Conservation (phyloP, 1,140 invertebrate genomes). For the Caenorhabditis inopinata region DNA sequence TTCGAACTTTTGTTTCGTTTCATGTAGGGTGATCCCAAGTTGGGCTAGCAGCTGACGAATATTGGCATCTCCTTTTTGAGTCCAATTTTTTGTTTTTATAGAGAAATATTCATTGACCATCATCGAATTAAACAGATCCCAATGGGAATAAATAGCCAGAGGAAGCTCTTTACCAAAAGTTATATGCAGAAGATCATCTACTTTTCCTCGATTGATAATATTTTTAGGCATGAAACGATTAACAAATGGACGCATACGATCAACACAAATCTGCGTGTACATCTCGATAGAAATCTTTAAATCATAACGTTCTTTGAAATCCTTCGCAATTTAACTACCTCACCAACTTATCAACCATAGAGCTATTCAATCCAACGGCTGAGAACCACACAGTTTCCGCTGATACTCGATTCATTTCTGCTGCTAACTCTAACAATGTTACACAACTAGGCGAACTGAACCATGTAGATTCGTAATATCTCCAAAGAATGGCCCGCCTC, state of each 20-base stretch:
- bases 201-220: conserved; percentile 2
- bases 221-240: conserved; percentile 15
- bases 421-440: conserved; percentile 11
- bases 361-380: conserved; percentile 34
- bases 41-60: background rate
- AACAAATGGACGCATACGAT: conserved; percentile 20
- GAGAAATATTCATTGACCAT: conserved; percentile 32
- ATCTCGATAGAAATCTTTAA: conserved; percentile 32
- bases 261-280: conserved; percentile 21
- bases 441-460: conserved; percentile 3
- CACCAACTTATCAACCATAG: conserved; percentile 4
- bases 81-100: conserved; percentile 37
- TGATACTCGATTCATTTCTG: conserved; percentile 17
- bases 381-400: conserved; percentile 31
- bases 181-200: conserved; percentile 35
- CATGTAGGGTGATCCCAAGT: conserved; percentile 14
- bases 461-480: conserved; percentile 38
- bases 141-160: conserved; percentile 31
- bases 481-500: background rate
- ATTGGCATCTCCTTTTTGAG: conserved; percentile 7
- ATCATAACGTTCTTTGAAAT: no score
- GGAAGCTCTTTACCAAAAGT: conserved; percentile 32
- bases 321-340: background rate
- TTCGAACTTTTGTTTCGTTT: conserved; percentile 34
- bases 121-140: conserved; percentile 35